Base-by-base conservation (phyloP, 2,113 vertebrate genomes). In the Gymnocephalus cernua region DNA sequence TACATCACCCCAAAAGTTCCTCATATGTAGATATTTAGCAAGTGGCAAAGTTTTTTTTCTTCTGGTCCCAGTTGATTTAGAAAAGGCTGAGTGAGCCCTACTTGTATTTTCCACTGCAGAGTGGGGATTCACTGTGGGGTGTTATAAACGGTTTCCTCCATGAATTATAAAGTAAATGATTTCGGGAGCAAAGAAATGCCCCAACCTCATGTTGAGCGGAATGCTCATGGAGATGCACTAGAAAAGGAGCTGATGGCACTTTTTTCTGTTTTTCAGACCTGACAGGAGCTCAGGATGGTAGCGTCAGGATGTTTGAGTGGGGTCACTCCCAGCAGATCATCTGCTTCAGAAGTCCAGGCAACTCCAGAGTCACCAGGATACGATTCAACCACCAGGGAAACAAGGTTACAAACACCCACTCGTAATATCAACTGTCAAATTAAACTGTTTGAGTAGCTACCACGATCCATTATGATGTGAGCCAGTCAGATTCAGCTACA, bases 301-400 rank as follows among this genome's bases (percentile, higher is more conserved):
- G 98, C 25, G 98, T 99, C 69, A 95, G 97, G 88, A 99, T 99
- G 98, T 99, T 99, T 88, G 98, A 99, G 78, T 99, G 98, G 98
- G 98, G 98, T 62, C 98, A 99, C 80, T 97, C 97, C 2, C 97
- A 99, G 89, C 98, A 99, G 93, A 98, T 99, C 91, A 96, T 96
- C 35, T 99, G 97, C 91, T 99, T 98, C 92, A 96, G 98, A n/a
- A 95, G 97, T 92, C 96, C 97, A 8, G 98, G 98, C 64, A 99
- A 97, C 93, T 96, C 97, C 74, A 96, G 98, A 88, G 95, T 99
- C 80, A 99, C 98, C 79, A 95, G 98, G 83, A 97, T 99, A 93
- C 94, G 97, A 82, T 99, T 99, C 95, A 99, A 96, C 91, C 96
- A 99, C 86, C 98, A 99, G 89, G 98, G 98, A 88, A 99, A 99